Base-by-base conservation (phyloP, 1,140 invertebrate species). In the Aphis craccivora region DNA sequence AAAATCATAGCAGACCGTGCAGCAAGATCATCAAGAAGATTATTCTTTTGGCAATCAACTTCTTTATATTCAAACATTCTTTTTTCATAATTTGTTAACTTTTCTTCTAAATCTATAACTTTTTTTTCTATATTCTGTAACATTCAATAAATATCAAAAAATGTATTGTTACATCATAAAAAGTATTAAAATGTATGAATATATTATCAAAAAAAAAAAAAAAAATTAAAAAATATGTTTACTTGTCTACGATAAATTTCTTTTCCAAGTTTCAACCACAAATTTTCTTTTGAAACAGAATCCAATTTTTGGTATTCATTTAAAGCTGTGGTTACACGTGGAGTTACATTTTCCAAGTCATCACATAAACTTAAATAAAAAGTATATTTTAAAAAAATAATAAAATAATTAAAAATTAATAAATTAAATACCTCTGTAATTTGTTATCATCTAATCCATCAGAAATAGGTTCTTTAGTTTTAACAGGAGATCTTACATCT, bases 241-340 rank as follows among this genome's bases (percentile, higher is more conserved):
- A 93, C 91, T 84, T 93, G 91, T 93, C 91, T 93, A 40, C 40
- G 81, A 30, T 93, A 93, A 93, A 93, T 93, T 93, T 93, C 91
- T 43, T 93, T 84, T 93, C 91, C 91, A 0, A 93, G 48, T 84
- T 93, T 93, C 18, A 93, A 86, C 91, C 91, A 93, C 51, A 93
- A 84, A 93, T 93, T 93, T 55, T 93, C 91, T 93, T 93, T 93
- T 86, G 91, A 93, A 53, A 93, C 51, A 43, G 91, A 93, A 25
- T 93, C 91, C 9, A 93, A 93, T 37, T 93, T 93, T 48, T 92
- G 60, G 25, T 37, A 22, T 86, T 84, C 48, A 51, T 55, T 83
- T 43, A 84, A 83, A 53, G 40, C 25, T 86, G 91, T 76, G n/a
- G 30, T 14, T 86, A 30, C 4, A 55, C 25, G 76, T 84, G 76